Base-by-base conservation (phyloP, 2,797 vertebrate species). In the Acomys russatus region DNA sequence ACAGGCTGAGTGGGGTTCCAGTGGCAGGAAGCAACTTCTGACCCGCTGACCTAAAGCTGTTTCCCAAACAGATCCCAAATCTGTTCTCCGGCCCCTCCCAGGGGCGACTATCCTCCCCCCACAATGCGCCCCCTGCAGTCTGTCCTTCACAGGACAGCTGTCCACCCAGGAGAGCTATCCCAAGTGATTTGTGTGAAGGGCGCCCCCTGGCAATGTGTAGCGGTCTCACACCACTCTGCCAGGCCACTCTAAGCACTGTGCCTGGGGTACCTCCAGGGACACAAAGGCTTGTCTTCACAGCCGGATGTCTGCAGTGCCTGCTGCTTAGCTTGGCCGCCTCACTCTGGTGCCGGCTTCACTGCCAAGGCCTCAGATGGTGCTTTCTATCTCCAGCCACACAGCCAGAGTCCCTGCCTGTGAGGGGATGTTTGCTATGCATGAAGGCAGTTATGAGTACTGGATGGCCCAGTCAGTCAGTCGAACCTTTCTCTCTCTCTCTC, bases 211-310 rank as follows among this genome's bases (percentile, higher is more conserved):
- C 66, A 38, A 68, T 73, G 14, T 28, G n/a, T 23, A 9, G 25
- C 0, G 25, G 49, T 38, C 11, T 70, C 64, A 70, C 83, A 10
- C 20, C 64, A 6, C 63, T 33, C 5, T 23, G 56, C 1, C 0
- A 5, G 35, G 56, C 56, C 6, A 1, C 6, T 20, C 28, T 30
- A 0, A 3, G 71, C 25, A 14, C 1, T 1, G 35, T 51, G 9
- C 0, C 30, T 51, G 59, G 35, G 0, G 0, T 17, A 14, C 33
- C 49, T 28, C 51, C 44, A 14, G 59, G 66, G 6, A 33, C 51
- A 33, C 9, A 20, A 18, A 68, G 23, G 8, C 25, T 22, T 0
- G 6, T 74, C 88, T 49, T 59, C 38, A 1, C 1, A 0, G 0
- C 63, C 20, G 1, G 2, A 12, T 38, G 8, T 23, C 51, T 17